Evolutionary conservation across 2,888 invertebrate species (phyloP), one percentile per base, ranked within the genome.

Genomic region (Mimumesa dahlbomi): DNA sequence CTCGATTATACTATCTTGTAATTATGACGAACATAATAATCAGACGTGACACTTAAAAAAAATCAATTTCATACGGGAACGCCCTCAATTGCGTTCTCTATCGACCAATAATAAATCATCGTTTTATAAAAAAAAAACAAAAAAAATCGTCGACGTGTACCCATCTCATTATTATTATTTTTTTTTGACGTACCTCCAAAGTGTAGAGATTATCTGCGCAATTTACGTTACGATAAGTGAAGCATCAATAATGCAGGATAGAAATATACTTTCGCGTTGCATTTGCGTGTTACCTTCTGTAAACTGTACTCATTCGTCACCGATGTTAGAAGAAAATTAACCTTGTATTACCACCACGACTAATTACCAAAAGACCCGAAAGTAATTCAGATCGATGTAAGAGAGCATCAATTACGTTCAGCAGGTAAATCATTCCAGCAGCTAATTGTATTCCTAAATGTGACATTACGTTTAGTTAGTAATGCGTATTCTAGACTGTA

Each of bases 71-170:
- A 14, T 46, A 34, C n/a, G 34, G 29, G 9, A 29, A 29, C 29
- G 6, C 29, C 6, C 29, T 9, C 29, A 52, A 45, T 43, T 43
- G 34, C 2, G 50, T 43, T 21, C 29, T 21, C 4, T 43, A n/a
- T 36, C 21, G n/a, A 5, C 13, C 45, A 31, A 21, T 21, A 54
- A 48, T 63, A 56, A 49, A 63, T 7, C 22, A 36, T 43, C 13
- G 1, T 56, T 57, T 56, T 49, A 34, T 40, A 63, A 22, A 43
- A 49, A 21, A 43, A 7, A 3, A 36, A 25, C n/a, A n/a, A 49
- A 2, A 22, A 6, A 22, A n/a, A 42, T 5, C 25, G 25, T 25
- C 25, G 4, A 25, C 25, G 25, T 25, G 25, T 25, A 25, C 25
- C 25, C 4, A 25, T 25, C 7, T 25, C 25, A 25, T 7, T 7